Conservation (phyloP, 1,140 invertebrate genomes). For the Apocrypta bakeri region DNA sequence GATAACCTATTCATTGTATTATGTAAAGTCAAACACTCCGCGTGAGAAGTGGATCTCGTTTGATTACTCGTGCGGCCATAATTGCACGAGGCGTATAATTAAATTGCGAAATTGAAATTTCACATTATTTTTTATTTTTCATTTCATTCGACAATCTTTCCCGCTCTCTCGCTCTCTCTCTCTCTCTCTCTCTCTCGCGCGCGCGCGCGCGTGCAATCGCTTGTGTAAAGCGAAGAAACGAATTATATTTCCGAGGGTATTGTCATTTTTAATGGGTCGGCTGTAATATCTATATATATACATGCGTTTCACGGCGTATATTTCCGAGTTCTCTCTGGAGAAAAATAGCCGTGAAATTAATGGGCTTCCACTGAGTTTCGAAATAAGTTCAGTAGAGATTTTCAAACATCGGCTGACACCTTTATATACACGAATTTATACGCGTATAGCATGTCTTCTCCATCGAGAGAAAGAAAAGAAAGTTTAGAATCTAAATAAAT, state of each 20-base stretch:
- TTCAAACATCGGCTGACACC: neutral
- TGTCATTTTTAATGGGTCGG: neutral
- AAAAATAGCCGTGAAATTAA: conserved; percentile 32
- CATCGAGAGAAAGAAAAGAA: too few species aligned
- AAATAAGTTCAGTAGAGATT: neutral
- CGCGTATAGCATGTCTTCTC: too few species aligned
- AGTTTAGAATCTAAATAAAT: too few species aligned
- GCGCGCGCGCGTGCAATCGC: too few species aligned
- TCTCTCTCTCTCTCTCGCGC: too few species aligned
- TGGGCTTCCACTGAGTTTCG: neutral
- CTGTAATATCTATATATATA: too few species aligned
- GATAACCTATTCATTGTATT: too few species aligned
- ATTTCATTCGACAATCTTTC: too few species aligned
- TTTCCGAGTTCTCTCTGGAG: neutral
- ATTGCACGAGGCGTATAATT: too few species aligned
- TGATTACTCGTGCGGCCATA: too few species aligned
- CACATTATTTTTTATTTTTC: neutral
- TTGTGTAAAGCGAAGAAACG: neutral
- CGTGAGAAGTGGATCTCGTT: neutral
- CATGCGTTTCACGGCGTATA: neutral
- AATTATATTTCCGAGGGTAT: neutral
- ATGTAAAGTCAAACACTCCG: too few species aligned
- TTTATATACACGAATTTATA: neutral
- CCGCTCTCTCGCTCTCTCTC: too few species aligned
- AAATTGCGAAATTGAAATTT: neutral